Evolutionary conservation across 1,140 invertebrate species (phyloP).

Genomic region (Megathymus violae): DNA sequence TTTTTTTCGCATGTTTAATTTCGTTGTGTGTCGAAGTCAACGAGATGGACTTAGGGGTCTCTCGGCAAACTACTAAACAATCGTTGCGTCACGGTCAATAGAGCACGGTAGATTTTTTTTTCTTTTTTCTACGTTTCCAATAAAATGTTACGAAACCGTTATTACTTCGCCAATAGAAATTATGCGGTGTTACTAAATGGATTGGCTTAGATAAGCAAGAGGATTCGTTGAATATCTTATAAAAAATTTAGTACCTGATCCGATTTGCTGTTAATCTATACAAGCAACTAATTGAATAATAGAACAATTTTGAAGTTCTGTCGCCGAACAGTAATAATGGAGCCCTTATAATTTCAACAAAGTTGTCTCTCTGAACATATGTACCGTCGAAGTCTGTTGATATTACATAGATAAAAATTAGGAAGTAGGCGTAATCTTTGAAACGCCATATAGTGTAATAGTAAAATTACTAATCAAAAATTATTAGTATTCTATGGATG

Average conservation of each 20-base stretch:
- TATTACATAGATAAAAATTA: too few species aligned
- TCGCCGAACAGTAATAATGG: too few species aligned
- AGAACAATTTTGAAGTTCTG: too few species aligned
- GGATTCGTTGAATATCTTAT: constrained; percentile 36
- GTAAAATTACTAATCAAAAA: too few species aligned
- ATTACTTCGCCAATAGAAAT: constrained; percentile 53
- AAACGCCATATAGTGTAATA: too few species aligned
- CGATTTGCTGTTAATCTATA: constrained; percentile 5
- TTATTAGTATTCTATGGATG: too few species aligned
- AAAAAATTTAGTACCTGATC: constrained; percentile 5
- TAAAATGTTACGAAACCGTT: constrained; percentile 50
- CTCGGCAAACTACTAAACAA: constrained; percentile 79
- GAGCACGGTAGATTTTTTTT: constrained; percentile 66
- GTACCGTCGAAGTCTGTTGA: too few species aligned
- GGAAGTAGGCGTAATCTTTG: too few species aligned
- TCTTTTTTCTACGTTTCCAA: constrained; percentile 52
- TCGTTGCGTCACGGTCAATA: constrained; percentile 81
- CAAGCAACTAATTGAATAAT: constrained; percentile 4
- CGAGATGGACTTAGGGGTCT: constrained; percentile 75
- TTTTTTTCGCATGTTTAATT: constrained; percentile 76
- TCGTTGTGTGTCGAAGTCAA: constrained; percentile 74
- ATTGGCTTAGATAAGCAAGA: constrained; percentile 49
- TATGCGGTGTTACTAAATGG: constrained; percentile 51
- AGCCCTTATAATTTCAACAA: too few species aligned
- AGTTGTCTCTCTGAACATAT: too few species aligned